A percentile compares a stretch with the other conserved stretches of the same genome.
Conservation (phyloP, 2,113 vertebrate species). For the Apodemus speciosus region DNA sequence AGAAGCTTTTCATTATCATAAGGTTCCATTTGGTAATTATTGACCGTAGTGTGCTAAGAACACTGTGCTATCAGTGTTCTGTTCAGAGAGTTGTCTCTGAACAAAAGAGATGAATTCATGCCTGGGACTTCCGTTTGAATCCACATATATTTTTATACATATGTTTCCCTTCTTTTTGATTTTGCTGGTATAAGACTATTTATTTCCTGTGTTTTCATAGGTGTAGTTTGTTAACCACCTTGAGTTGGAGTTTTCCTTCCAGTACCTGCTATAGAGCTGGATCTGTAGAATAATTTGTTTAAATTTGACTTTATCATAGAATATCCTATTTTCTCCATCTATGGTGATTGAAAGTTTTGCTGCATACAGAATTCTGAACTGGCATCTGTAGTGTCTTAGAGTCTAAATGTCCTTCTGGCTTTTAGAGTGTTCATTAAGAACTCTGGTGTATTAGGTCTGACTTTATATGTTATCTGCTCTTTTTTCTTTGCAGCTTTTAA, state of each 20-base stretch:
- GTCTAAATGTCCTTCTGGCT: neutral
- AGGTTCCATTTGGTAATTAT: neutral
- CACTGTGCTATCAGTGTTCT: neutral
- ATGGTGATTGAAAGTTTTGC: neutral
- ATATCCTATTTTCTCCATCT: neutral
- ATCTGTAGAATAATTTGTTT: neutral
- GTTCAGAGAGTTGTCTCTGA: neutral
- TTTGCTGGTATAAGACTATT: neutral
- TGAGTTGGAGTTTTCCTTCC: neutral
- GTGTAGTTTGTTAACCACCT: neutral
- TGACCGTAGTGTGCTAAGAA: neutral
- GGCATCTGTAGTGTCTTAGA: neutral
- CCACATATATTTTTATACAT: neutral
- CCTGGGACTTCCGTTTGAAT: neutral
- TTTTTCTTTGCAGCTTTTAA: neutral
- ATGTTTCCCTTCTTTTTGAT: neutral
- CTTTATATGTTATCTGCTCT: neutral
- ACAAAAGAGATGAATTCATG: neutral
- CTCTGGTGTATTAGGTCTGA: neutral
- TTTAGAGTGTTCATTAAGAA: neutral
- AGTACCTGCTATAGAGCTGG: neutral
- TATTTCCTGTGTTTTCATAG: neutral
- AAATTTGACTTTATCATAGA: neutral
- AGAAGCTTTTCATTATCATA: neutral
- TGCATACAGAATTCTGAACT: neutral